phyloP scores from a whole-genome alignment of 2,113 vertebrate genomes.

The Serinus canaria region DNA sequence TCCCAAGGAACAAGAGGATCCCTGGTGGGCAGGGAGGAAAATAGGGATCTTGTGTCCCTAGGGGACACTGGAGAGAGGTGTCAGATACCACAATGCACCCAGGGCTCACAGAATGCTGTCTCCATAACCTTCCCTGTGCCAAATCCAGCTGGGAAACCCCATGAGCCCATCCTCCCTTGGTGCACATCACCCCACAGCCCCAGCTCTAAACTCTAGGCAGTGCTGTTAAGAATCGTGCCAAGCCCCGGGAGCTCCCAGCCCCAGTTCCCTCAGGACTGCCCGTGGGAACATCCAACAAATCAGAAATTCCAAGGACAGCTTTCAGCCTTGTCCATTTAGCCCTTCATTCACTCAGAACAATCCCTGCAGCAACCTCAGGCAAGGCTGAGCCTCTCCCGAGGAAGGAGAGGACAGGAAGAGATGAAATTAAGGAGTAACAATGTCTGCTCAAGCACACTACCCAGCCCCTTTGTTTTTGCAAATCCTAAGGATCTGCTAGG shows the following conservation, averaged over 20 bases:
- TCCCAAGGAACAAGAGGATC: not conserved
- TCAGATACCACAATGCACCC: not conserved
- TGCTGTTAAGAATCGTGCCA: not conserved
- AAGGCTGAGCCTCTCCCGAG: not conserved
- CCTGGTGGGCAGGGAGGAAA: not conserved
- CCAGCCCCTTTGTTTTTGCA: not conserved
- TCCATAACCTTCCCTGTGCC: not conserved
- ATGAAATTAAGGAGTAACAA: not conserved
- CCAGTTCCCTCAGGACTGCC: not conserved
- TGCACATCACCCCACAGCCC: not conserved
- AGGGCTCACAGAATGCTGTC: not conserved
- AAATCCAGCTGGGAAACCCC: not conserved
- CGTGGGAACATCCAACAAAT: not conserved
- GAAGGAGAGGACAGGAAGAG: not conserved
- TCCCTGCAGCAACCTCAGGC: not conserved
- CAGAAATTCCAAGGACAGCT: not conserved
- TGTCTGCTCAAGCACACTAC: not conserved
- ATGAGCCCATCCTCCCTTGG: not conserved
- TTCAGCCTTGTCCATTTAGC: not conserved
- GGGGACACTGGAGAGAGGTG: not conserved
- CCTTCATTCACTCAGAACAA: not conserved
- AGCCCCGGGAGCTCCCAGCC: accelerated
- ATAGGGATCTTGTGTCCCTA: not conserved
- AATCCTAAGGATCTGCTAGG: not conserved
- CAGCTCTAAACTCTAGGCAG: not conserved